These are phyloP conservation scores for Stictocephala bisonia DNA, from an alignment of 2,888 invertebrate species.

Conservation along the genomic window DNA sequence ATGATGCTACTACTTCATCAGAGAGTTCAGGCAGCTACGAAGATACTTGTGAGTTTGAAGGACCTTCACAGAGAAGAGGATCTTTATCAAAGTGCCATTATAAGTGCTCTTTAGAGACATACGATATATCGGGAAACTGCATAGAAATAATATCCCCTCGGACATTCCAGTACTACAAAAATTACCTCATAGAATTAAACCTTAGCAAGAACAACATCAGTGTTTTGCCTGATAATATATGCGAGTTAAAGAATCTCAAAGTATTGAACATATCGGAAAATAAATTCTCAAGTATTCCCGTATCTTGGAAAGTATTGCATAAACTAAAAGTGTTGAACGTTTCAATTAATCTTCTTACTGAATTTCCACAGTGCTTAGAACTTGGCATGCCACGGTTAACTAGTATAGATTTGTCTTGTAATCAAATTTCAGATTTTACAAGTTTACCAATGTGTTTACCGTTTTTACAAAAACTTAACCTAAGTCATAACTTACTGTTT, in stretches of 20 bases:
- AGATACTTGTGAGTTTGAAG: not conserved
- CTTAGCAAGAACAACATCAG: not conserved
- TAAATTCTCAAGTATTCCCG: not conserved
- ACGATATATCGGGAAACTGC: not conserved
- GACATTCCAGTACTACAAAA: slow-evolving; percentile 1
- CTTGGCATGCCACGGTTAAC: not conserved
- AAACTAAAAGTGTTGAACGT: slow-evolving; percentile 14
- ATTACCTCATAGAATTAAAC: not conserved
- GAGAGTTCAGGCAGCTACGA: not conserved
- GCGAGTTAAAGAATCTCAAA: slow-evolving; percentile 8
- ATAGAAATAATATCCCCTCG: not conserved
- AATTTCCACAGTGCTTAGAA: not conserved
- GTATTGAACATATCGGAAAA: slow-evolving; percentile 11
- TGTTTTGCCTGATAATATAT: not conserved
- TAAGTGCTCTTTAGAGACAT: not conserved
- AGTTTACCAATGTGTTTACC: not conserved
- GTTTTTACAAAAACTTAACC: not conserved
- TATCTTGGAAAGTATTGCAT: not conserved
- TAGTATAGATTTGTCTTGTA: not conserved
- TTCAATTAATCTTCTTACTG: not conserved
- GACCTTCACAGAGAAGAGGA: not conserved
- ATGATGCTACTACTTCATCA: not conserved
- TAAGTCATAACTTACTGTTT: slow-evolving; percentile 1
- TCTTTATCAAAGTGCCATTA: not conserved
- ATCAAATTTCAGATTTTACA: not conserved